Evolutionary conservation across 2,113 vertebrate species (phyloP), one percentile per base, ranked within the genome.

Genomic region (Pholis gunnellus): DNA sequence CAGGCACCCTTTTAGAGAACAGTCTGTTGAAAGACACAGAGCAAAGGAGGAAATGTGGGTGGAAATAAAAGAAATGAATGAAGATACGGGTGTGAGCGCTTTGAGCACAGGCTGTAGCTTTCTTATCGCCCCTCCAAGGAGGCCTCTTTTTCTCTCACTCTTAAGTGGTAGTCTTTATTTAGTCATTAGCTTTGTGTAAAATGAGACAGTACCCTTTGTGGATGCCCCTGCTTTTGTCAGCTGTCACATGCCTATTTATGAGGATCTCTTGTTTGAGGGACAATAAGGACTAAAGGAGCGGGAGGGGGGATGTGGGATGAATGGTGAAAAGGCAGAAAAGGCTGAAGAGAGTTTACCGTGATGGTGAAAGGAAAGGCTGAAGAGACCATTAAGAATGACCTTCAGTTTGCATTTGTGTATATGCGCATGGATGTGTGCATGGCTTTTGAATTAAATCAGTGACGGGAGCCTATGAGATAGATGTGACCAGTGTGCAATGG

Each of bases 151-250:
- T 85, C 73, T 82, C 84, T 36, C 42, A 79, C 78, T 84, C 81
- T 80, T 80, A 79, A 89, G 89, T 90, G 79, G 63, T 42, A 13
- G 81, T 91, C 90, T 93, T 93, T 92, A 92, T 92, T 91, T 85
- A 86, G 87, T 91, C 88, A 85, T 92, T 92, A 92, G 89, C 89
- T 92, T 93, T 93, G 89, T 92, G 85, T 90, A 82, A 90, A 89
- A 89, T 79, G 89, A 90, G 85, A 91, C 87, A 72, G 77, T 87
- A 84, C 88, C 74, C 83, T 88, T 69, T 84, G 78, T 79, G 78
- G 81, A 91, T 82, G 72, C 57, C 84, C 77, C 72, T 56, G 68
- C 83, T 91, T 92, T 91, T 93, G 90, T 92, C 91, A 81, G 87
- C 77, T 85, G 87, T 85, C 85, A 83, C 90, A 91, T 90, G 88